Evolutionary conservation across 2,113 vertebrate species (phyloP).

Genomic region (Tupaia chinensis): DNA sequence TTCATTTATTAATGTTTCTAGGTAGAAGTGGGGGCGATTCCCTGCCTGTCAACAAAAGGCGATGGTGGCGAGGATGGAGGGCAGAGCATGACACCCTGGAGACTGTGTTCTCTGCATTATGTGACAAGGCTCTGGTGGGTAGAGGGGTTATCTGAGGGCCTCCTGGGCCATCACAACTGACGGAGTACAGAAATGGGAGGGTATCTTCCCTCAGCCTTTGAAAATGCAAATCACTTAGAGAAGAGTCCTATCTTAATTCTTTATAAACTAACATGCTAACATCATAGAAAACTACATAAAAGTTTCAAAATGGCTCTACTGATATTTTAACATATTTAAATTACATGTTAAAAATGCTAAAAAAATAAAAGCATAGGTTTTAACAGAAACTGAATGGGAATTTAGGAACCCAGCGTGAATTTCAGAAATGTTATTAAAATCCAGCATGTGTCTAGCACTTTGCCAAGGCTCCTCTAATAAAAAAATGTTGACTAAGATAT

Average conservation of each 20-base stretch:
- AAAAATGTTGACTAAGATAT: background rate
- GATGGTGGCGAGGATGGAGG: background rate
- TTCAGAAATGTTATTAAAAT: conserved; percentile 50
- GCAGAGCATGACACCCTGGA: background rate
- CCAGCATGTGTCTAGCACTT: background rate
- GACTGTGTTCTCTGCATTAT: background rate
- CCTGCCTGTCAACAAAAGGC: background rate
- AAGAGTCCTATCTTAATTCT: conserved; percentile 41
- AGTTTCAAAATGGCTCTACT: background rate
- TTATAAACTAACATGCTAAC: conserved; percentile 31
- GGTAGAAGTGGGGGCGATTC: background rate
- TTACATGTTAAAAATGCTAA: conserved; percentile 21
- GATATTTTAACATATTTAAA: conserved; percentile 62
- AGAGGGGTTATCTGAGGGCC: conserved; percentile 10
- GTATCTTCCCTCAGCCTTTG: background rate
- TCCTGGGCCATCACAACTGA: conserved; percentile 17
- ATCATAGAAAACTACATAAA: background rate
- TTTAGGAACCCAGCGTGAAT: conserved; percentile 36
- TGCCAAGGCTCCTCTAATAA: background rate
- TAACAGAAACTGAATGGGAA: conserved; percentile 13
- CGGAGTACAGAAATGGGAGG: background rate
- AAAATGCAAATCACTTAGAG: background rate
- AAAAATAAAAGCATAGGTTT: background rate
- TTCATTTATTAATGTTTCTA: conserved; percentile 4
- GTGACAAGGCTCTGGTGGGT: background rate